These are phyloP conservation scores for Tryphoninae sp. DNA, from an alignment of 2,888 invertebrate genomes.

Conservation along the genomic window DNA sequence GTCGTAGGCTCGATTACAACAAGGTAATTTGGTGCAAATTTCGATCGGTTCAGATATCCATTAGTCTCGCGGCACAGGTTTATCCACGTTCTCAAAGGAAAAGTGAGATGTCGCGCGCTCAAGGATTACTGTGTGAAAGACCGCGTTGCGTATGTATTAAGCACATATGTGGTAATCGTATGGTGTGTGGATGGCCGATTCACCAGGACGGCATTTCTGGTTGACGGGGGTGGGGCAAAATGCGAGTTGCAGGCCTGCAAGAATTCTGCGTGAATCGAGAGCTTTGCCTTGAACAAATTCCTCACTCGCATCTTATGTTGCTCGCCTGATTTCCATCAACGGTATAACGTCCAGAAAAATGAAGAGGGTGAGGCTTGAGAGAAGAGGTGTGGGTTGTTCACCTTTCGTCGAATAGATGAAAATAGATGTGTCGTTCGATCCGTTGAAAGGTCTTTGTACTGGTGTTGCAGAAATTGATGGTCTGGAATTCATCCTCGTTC, in stretches of 20 bases:
- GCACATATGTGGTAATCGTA: neutral
- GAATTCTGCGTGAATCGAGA: constrained; percentile 26
- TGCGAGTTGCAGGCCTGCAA: neutral
- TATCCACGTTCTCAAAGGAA: constrained; percentile 39
- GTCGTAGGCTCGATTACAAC: constrained; percentile 12
- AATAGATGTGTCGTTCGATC: neutral
- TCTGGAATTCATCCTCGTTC: no score
- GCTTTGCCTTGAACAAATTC: neutral
- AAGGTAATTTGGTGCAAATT: constrained; percentile 29
- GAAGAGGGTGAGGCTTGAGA: constrained; percentile 29
- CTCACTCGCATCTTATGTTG: constrained; percentile 10
- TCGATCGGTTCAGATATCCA: constrained; percentile 22
- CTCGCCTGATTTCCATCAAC: neutral
- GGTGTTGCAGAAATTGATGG: no score
- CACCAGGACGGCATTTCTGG: constrained; percentile 35
- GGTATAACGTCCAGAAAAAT: constrained; percentile 1
- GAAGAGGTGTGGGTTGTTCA: constrained; percentile 19
- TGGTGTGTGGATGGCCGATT: constrained; percentile 11
- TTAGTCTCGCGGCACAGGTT: constrained; percentile 30
- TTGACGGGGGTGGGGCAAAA: constrained; percentile 13
- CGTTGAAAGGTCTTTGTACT: no score
- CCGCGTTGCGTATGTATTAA: neutral
- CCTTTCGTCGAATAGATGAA: constrained; percentile 36
- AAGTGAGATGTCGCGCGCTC: constrained; percentile 36
- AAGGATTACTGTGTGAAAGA: constrained; percentile 23